Percentiles rank a stretch among this genome's conserved stretches.
Evolutionary conservation across 2,797 vertebrate species (phyloP).

Genomic region (Notoglanidium macrostoma): DNA sequence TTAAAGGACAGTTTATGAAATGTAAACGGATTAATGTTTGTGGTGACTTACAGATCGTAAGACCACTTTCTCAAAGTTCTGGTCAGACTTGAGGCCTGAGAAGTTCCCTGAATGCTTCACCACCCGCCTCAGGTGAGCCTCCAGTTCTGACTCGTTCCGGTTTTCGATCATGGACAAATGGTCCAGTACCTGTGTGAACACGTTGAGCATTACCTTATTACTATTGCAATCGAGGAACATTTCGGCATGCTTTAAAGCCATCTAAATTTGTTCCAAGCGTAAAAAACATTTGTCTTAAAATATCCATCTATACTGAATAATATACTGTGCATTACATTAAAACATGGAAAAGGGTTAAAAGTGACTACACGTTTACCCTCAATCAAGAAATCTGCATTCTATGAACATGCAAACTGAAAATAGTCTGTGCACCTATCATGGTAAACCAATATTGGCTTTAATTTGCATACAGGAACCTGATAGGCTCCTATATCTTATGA

Average conservation of each 20-base stretch:
- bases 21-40: neutral
- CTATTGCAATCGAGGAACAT: neutral
- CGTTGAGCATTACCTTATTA: too few relatives aligned
- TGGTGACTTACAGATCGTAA: conserved; percentile 76
- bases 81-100: conserved; percentile 83
- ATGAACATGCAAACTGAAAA: neutral
- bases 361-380: neutral
- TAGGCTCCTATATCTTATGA: neutral
- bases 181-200: conserved; percentile 85
- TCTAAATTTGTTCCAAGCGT: neutral
- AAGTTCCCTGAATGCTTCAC: conserved; percentile 89
- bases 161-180: conserved; percentile 98
- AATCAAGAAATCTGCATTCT: neutral
- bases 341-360: neutral
- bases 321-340: too few relatives aligned
- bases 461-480: neutral
- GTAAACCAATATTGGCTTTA: neutral
- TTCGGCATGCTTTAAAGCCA: neutral
- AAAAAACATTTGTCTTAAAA: neutral
- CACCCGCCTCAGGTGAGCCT: conserved; percentile 87
- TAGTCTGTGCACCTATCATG: neutral
- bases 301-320: neutral
- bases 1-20: neutral
- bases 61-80: conserved; percentile 88
- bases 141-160: conserved; percentile 93